phyloP scores from a whole-genome alignment of 2,888 invertebrate genomes.

The Archaeoteleia sp. region DNA sequence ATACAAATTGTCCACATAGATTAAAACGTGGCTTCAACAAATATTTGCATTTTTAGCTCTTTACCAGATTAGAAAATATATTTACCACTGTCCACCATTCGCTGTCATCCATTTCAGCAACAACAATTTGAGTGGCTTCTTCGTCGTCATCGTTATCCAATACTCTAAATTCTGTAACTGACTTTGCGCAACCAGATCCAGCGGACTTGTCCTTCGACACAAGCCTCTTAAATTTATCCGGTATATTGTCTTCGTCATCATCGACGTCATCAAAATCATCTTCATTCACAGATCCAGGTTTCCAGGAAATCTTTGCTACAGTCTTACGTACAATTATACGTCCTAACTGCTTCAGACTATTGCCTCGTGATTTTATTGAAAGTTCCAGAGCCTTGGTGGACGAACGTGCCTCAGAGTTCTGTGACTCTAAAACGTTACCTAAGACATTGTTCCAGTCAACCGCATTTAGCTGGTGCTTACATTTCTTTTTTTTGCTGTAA shows the following conservation, averaged over 20 bases:
- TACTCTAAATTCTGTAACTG: conserved; percentile 57
- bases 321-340: conserved; percentile 57
- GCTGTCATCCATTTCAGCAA: conserved; percentile 65
- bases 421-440: conserved; percentile 56
- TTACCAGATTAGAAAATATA: no score
- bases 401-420: conserved; percentile 54
- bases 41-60: no score
- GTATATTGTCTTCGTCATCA: conserved; percentile 49
- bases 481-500: conserved; percentile 67
- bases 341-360: conserved; percentile 58
- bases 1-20: no score
- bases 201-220: conserved; percentile 57
- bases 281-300: conserved; percentile 40
- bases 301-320: conserved; percentile 62
- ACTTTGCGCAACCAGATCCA: conserved; percentile 61
- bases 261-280: conserved; percentile 51
- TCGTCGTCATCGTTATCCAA: conserved; percentile 59
- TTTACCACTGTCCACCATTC: conserved; percentile 72
- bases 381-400: conserved; percentile 56
- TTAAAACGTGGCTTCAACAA: no score
- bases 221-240: conserved; percentile 59
- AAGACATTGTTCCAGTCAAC: conserved; percentile 68
- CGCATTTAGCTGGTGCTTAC: conserved; percentile 62
- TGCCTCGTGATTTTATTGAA: conserved; percentile 57
- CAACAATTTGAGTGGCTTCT: conserved; percentile 58